Base-by-base conservation (phyloP, 2,797 vertebrate genomes). In the Poeciliopsis turneri region DNA sequence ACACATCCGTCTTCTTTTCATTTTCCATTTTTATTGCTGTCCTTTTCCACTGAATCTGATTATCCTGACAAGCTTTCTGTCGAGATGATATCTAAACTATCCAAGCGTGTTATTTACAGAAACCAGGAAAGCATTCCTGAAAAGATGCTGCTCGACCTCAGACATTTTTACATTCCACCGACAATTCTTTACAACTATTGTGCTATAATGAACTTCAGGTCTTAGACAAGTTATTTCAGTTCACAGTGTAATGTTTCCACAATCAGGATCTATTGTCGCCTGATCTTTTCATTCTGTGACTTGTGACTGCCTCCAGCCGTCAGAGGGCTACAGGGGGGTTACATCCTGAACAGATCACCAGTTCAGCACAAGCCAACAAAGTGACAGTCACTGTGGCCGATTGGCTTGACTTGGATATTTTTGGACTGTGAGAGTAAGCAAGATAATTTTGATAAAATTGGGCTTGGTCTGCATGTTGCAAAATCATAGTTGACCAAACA, bases 291-390 rank as follows among this genome's bases (percentile, higher is more conserved):
- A 43, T 25, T 69, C 41, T 1, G 41, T 70, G 68, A 70, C 41
- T 45, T 28, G 25, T 70, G 68, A 70, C 13, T 46, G 68, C 41
- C 68, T 70, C 68, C 68, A 16, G 66, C 33, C 9, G 9, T 66
- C 61, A 23, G 33, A 66, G 59, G 30, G 30, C 20, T 9, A 20
- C 33, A 7, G 30, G 61, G 7, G 68, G 68, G 39, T 28, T 28
- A 28, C 41, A 70, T 70, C 68, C 68, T 28, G 25, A 39, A 70
- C 25, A 46, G 68, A 43, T 16, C 41, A n/a, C 66, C 41, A 69
- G 41, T 13, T 69, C 66, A 69, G 66, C 66, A 46, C 68, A 70
- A 45, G 41, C 25, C 68, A 28, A 28, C 25, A 70, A 70, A 70
- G 68, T 46, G 41, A 45, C 68, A 28, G 41, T 28, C 25, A 16